Percentiles rank a stretch among this genome's conserved stretches.
Conservation (phyloP, 2,797 vertebrate genomes). For the Onychomys torridus region DNA sequence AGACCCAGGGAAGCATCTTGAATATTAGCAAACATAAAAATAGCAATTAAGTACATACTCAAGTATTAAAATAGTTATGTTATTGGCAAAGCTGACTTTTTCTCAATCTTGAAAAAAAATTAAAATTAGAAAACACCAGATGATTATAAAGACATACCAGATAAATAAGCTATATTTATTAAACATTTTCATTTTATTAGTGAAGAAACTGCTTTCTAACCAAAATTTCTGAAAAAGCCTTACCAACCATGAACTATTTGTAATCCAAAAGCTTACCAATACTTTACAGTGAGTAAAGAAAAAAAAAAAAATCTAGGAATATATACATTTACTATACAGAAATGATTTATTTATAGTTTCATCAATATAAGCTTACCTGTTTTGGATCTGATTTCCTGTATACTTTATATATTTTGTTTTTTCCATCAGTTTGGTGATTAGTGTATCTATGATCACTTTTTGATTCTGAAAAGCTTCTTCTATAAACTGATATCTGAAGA, state of each 20-base stretch:
- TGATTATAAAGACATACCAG: not conserved
- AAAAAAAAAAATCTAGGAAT: constrained; percentile 26
- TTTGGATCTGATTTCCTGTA: constrained; percentile 94
- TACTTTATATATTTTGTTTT: constrained; percentile 97
- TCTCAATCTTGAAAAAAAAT: constrained; percentile 24
- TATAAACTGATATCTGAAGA: constrained; percentile 95
- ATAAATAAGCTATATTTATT: constrained; percentile 16
- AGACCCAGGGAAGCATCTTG: not conserved
- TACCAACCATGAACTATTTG: not conserved
- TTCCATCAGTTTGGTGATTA: constrained; percentile 97
- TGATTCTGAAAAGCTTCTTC: constrained; percentile 99
- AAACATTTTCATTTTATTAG: not conserved
- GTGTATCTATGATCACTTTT: constrained; percentile 96
- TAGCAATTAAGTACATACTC: not conserved
- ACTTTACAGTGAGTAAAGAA: constrained; percentile 20
- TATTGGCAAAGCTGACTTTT: constrained; percentile 20
- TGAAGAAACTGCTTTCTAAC: constrained; percentile 47
- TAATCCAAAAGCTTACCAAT: not conserved
- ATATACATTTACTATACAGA: not conserved
- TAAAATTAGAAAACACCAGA: not conserved
- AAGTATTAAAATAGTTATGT: constrained; percentile 25
- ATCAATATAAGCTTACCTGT: constrained; percentile 89
- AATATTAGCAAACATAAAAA: constrained; percentile 19
- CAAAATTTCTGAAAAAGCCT: constrained; percentile 39
- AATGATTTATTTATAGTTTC: not conserved